These are phyloP conservation scores for Psettodes erumei DNA, from an alignment of 2,113 vertebrate species.

Conservation along the genomic window DNA sequence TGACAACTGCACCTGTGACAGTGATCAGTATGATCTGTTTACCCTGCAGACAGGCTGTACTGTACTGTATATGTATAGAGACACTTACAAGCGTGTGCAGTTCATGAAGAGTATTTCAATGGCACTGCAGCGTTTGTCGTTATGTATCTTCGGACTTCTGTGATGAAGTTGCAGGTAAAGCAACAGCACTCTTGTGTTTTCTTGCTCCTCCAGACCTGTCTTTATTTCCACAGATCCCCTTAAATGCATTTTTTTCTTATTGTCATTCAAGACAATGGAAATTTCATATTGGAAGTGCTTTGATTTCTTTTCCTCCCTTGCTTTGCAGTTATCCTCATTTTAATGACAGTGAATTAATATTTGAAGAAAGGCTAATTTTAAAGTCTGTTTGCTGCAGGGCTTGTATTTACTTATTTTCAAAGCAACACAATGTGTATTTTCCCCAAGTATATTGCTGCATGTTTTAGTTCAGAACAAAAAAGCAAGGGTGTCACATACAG, in stretches of 20 bases:
- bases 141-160: not conserved
- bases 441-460: no score
- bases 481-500: no score
- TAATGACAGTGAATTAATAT: no score
- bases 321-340: not conserved
- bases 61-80: not conserved
- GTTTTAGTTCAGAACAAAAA: no score
- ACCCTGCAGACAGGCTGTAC: not conserved
- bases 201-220: not conserved
- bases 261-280: not conserved
- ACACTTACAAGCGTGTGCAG: not conserved
- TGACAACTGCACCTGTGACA: not conserved
- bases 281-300: not conserved
- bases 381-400: not conserved
- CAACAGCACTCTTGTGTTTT: not conserved
- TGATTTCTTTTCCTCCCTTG: not conserved
- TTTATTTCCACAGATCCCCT: not conserved
- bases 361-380: not conserved
- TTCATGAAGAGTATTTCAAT: not conserved
- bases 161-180: no score
- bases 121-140: slow-evolving; percentile 16
- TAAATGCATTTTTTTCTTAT: not conserved
- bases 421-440: no score
- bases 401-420: no score
- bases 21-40: not conserved